Conservation (phyloP, 2,113 vertebrate species). For the Strigops habroptila region DNA sequence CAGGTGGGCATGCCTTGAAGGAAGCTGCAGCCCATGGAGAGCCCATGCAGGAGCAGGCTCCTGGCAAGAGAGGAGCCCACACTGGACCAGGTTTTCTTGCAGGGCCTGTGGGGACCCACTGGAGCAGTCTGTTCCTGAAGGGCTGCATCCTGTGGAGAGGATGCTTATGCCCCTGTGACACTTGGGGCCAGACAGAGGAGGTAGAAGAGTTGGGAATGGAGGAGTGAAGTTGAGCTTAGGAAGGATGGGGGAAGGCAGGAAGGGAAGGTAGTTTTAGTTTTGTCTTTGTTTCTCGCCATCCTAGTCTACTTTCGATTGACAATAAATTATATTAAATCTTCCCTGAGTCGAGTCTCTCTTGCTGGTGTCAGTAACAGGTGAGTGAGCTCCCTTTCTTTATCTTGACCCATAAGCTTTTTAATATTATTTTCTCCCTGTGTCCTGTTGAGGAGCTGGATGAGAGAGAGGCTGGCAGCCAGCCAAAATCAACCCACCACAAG, state of each 20-base stretch:
- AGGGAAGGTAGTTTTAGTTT: neutral
- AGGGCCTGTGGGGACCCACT: neutral
- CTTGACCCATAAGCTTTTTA: neutral
- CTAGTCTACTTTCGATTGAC: neutral
- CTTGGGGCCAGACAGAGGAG: neutral
- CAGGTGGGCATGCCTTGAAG: neutral
- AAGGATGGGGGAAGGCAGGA: neutral
- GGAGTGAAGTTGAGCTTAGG: neutral
- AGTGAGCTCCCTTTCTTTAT: neutral
- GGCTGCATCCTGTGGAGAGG: rapidly evolving
- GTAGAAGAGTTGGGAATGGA: neutral
- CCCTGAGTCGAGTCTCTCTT: neutral
- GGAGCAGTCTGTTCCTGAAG: neutral
- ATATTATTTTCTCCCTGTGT: neutral
- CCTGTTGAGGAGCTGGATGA: neutral
- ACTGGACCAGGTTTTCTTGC: neutral
- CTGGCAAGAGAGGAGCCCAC: neutral
- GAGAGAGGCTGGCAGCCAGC: neutral
- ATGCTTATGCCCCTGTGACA: neutral
- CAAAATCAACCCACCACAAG: neutral
- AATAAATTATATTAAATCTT: neutral
- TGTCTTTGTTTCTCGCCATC: neutral
- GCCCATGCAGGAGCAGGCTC: neutral
- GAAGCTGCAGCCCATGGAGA: neutral
- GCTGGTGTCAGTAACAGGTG: neutral